Base-by-base conservation (phyloP, 2,113 vertebrate species). In the Macrotus californicus region DNA sequence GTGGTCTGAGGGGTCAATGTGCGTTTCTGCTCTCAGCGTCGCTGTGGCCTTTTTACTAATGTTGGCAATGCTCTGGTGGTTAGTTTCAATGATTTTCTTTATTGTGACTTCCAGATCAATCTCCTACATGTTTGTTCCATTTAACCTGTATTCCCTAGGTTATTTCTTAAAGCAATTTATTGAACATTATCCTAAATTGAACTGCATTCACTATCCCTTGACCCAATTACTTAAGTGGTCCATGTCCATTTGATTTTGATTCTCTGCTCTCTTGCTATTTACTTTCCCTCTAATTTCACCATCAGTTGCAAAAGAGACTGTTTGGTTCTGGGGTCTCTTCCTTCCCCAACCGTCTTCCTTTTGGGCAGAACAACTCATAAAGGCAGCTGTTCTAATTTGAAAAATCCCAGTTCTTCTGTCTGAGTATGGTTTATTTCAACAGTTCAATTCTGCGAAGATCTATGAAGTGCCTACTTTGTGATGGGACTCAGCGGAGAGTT, bases 121-220 rank as follows among this genome's bases (percentile, higher is more conserved):
- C 94, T 81, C 83, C n/a, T 91, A 95, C 95, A 94, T n/a, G 89
- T 52, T 77, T 95, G 83, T 96, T 96, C 96, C 96, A 97, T 96
- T 97, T 97, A 97, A 97, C 96, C 94, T 96, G 83, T 92, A 97
- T 97, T 96, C 97, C 97, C 97, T 95, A 91, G 96, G 93, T 96
- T 94, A 91, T 96, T 97, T 96, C 96, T 83, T 96, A 96, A 97
- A 97, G 91, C 83, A 96, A 96, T 97, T 96, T 96, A 93, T 97
- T 96, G 94, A 81, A 87, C 96, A 97, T 96, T 91, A 96, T 94
- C 75, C 76, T 97, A 96, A 95, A 97, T 97, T 97, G 97, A 94
- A 87, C 91, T 89, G 94, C 94, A 91, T 96, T 96, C 89, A 76
- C 95, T 89, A n/a, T 96, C 83, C 91, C 89, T 89, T 93, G 94